These are phyloP conservation scores for Condylostylus longicornis DNA, from an alignment of 1,140 invertebrate genomes.

Conservation along the genomic window DNA sequence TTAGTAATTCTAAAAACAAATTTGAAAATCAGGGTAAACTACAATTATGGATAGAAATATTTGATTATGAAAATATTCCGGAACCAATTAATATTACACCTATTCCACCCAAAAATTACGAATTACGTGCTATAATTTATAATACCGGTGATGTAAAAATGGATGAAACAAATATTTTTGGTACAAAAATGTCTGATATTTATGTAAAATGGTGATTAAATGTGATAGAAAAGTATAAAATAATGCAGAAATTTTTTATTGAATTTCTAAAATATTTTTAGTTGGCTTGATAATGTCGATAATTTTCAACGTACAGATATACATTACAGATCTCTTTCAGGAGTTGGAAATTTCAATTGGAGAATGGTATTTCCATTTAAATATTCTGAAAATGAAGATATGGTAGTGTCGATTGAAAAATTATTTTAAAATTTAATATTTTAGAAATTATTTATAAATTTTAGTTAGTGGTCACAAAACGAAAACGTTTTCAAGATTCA, in stretches of 20 bases:
- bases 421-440: not conserved
- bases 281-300: slow-evolving; percentile 57
- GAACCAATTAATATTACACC: slow-evolving; percentile 64
- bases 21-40: slow-evolving; percentile 63
- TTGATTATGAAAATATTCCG: slow-evolving; percentile 50
- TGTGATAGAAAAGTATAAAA: no score
- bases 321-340: slow-evolving; percentile 61
- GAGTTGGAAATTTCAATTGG: slow-evolving; percentile 84
- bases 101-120: slow-evolving; percentile 55
- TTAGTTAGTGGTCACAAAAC: slow-evolving; percentile 19
- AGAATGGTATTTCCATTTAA: slow-evolving; percentile 70
- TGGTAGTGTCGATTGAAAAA: slow-evolving; percentile 41
- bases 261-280: slow-evolving; percentile 22
- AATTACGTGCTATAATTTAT: slow-evolving; percentile 71
- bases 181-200: slow-evolving; percentile 70
- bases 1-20: not conserved
- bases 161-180: slow-evolving; percentile 62
- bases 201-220: slow-evolving; percentile 63
- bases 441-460: not conserved
- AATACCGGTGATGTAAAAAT: slow-evolving; percentile 60
- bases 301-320: slow-evolving; percentile 67
- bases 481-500: slow-evolving; percentile 17
- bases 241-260: not conserved
- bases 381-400: slow-evolving; percentile 62
- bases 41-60: slow-evolving; percentile 82